Evolutionary conservation across 2,888 invertebrate species (phyloP).

Genomic region (Nephrocerus scutellatus): DNA sequence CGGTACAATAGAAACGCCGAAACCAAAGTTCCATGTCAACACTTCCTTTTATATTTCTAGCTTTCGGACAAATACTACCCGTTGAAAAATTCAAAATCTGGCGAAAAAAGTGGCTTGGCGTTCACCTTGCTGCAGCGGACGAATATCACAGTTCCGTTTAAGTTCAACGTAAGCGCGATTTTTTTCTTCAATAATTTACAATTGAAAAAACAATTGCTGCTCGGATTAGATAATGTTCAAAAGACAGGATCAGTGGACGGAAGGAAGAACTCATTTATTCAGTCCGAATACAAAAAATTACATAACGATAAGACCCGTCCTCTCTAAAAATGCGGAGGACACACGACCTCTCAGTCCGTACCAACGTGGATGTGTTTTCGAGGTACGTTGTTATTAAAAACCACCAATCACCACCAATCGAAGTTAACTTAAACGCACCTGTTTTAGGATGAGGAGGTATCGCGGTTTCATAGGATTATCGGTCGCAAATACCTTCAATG

Average conservation of each 20-base stretch:
- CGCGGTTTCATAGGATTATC: constrained; percentile 9
- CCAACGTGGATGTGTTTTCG: constrained; percentile 33
- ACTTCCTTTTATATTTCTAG: constrained; percentile 13
- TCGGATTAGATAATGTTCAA: constrained; percentile 34
- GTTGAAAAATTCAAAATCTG: constrained; percentile 32
- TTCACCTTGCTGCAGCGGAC: constrained; percentile 25
- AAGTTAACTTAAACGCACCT: constrained; percentile 16
- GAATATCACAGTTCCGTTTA: constrained; percentile 18
- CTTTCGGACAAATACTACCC: constrained; percentile 32
- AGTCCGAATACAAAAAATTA: constrained; percentile 31
- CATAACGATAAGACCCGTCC: constrained; percentile 30
- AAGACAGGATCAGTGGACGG: constrained; percentile 31
- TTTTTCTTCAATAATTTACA: not conserved
- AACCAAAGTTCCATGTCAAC: not conserved
- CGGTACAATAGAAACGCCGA: constrained; percentile 12
- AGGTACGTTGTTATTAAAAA: constrained; percentile 24
- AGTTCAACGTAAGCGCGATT: constrained; percentile 24
- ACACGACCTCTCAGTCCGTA: constrained; percentile 25
- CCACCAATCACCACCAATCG: constrained; percentile 15
- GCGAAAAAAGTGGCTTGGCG: constrained; percentile 37
- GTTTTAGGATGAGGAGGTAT: not conserved
- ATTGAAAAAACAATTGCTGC: not conserved
- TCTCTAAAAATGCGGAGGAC: constrained; percentile 26
- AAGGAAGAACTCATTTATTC: constrained; percentile 22
- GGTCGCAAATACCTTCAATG: constrained; percentile 28